Evolutionary conservation across 2,888 invertebrate species (phyloP), one percentile per base, ranked within the genome.

Genomic region (Spisula subtruncata): DNA sequence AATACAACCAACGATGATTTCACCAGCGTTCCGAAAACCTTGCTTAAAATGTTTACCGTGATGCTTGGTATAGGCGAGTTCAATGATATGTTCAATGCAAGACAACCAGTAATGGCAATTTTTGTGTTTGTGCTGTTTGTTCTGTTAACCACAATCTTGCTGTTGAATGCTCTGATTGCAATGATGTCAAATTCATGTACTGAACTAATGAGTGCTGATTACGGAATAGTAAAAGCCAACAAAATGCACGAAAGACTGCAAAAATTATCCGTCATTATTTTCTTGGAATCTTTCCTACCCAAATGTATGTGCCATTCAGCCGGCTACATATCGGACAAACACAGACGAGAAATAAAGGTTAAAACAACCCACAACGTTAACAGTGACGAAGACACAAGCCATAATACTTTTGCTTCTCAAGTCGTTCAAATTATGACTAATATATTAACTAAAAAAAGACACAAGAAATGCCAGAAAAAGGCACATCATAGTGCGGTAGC

Each of bases 151-250:
- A 88, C 88, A 0, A 66, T 88, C 51, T 71, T 88, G 60, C 35
- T 85, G 10, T 25, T 88, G n/a, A 88, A 88, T 75, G 89, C 89
- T 25, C 54, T 89, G 6, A 85, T 89, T 48, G 89, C 89, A 29
- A 66, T 85, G 35, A 89, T 89, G 89, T 89, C 89, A 16, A 85
- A 85, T 16, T 71, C 85, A 2, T 89, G 85, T 35, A 85, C 85
- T 14, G 71, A 81, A 20, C 41, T 89, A 1, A 80, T 81, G 60
- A 56, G 41, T 5, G n/a, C 16, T 12, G 35, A 80, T 54, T 29
- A 46, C 25, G 56, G 56, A 56, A 35, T 32, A 35, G 16, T 10
- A 8, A 71, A 75, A 20, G 29, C 83, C 0, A 75, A 29, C 5
- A 56, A 83, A 46, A 14, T 83, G 1, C 79, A 87, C n/a, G 48